Percentiles rank a stretch among this genome's conserved stretches.
Evolutionary conservation across 2,888 invertebrate species (phyloP).

Genomic region (Eilema sororculum): DNA sequence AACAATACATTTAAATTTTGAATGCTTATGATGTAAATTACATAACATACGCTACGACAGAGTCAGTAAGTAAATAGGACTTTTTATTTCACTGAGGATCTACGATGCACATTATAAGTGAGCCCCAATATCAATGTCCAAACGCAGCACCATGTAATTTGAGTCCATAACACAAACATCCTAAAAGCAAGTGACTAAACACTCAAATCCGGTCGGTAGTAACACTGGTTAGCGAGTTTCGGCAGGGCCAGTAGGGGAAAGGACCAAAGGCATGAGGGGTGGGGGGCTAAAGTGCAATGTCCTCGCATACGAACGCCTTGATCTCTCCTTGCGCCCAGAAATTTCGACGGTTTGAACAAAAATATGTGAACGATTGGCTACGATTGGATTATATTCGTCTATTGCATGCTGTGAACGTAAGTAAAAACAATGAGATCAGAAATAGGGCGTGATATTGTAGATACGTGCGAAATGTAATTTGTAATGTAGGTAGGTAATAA

Average conservation of each 20-base stretch:
- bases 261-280: conserved; percentile 69
- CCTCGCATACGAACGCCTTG: conserved; percentile 85
- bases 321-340: conserved; percentile 65
- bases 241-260: conserved; percentile 75
- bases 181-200: conserved; percentile 73
- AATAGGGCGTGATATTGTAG: background rate
- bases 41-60: background rate
- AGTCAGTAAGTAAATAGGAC: background rate
- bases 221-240: conserved; percentile 81
- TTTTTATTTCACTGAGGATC: background rate
- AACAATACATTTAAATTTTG: background rate
- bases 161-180: conserved; percentile 60
- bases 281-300: conserved; percentile 83
- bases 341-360: conserved; percentile 67
- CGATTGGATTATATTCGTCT: conserved; percentile 29
- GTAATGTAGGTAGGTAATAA: no score
- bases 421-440: background rate
- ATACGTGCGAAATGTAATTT: background rate
- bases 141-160: conserved; percentile 20
- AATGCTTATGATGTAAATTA: background rate
- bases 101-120: background rate
- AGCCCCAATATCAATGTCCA: conserved; percentile 10
- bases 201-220: conserved; percentile 80
- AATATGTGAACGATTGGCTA: conserved; percentile 54
- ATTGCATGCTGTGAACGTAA: background rate